Evolutionary conservation across 2,888 invertebrate genomes (phyloP).

Genomic region (Lymantria dispar): DNA sequence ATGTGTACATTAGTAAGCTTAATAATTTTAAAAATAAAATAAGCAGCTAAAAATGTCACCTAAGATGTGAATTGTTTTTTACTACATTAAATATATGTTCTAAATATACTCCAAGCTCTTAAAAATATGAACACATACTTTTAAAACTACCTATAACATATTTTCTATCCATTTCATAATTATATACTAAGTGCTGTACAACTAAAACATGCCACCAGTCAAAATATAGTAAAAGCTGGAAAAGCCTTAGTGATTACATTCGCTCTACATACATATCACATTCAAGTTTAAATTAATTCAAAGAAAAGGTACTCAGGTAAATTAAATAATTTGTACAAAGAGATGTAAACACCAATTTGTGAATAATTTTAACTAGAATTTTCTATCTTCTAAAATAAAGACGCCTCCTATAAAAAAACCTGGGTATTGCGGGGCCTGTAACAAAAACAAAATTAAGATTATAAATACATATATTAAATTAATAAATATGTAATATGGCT

Average conservation of each 20-base stretch:
- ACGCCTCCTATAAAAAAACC: conserved; percentile 45
- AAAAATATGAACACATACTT: too few relatives aligned
- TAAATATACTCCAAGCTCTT: too few relatives aligned
- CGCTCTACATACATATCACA: conserved; percentile 19
- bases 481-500: too few relatives aligned
- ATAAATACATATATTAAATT: too few relatives aligned
- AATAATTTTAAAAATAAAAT: too few relatives aligned
- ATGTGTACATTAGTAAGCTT: too few relatives aligned
- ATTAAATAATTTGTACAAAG: conserved; percentile 40
- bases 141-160: neutral
- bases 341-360: conserved; percentile 17
- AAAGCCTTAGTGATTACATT: conserved; percentile 4
- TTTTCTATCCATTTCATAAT: neutral
- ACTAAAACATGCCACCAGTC: neutral
- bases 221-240: neutral
- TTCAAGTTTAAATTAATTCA: conserved; percentile 24
- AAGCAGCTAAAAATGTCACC: too few relatives aligned
- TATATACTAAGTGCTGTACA: neutral
- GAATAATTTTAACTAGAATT: conserved; percentile 20
- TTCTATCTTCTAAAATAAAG: conserved; percentile 40
- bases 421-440: conserved; percentile 47
- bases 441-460: conserved; percentile 9
- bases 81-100: too few relatives aligned
- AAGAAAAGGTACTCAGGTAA: conserved; percentile 30
- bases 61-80: too few relatives aligned